Evolutionary conservation across 2,888 invertebrate genomes (phyloP).

Genomic region (Cantharis rufa): DNA sequence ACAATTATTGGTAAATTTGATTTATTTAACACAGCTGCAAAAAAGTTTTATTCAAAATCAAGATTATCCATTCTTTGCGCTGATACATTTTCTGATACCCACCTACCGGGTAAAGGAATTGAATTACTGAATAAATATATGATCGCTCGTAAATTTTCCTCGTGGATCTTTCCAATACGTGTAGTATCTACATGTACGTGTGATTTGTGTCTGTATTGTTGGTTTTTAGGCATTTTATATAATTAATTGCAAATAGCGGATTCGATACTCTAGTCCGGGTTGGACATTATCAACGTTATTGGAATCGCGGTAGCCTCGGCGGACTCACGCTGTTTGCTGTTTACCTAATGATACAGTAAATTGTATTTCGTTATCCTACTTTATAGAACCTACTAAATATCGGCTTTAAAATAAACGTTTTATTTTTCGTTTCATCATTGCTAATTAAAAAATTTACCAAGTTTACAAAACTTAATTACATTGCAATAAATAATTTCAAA

Average conservation of each 20-base stretch:
- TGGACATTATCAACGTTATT: constrained; percentile 50
- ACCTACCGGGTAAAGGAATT: constrained; percentile 46
- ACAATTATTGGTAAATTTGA: neutral
- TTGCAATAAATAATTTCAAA: neutral
- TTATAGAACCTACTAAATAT: neutral
- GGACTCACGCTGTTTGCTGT: constrained; percentile 41
- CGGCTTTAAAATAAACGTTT: neutral
- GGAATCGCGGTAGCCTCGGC: constrained; percentile 37
- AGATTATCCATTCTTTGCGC: constrained; percentile 48
- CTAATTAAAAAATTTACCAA: neutral
- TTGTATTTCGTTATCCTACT: constrained; percentile 37
- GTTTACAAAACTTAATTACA: neutral
- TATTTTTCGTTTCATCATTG: neutral
- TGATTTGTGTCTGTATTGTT: constrained; percentile 47
- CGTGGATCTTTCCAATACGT: constrained; percentile 47
- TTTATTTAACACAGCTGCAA: constrained; percentile 43
- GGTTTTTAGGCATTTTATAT: constrained; percentile 42
- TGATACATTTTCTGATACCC: constrained; percentile 44
- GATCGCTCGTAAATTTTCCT: constrained; percentile 48
- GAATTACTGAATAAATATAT: constrained; percentile 52
- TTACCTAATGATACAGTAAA: constrained; percentile 53
- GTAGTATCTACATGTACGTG: constrained; percentile 44
- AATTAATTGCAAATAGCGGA: constrained; percentile 48
- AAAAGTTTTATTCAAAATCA: constrained; percentile 43
- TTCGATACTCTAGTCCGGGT: constrained; percentile 42